Conservation (phyloP, 1,140 invertebrate species). For the Arctopsyche grandis region DNA sequence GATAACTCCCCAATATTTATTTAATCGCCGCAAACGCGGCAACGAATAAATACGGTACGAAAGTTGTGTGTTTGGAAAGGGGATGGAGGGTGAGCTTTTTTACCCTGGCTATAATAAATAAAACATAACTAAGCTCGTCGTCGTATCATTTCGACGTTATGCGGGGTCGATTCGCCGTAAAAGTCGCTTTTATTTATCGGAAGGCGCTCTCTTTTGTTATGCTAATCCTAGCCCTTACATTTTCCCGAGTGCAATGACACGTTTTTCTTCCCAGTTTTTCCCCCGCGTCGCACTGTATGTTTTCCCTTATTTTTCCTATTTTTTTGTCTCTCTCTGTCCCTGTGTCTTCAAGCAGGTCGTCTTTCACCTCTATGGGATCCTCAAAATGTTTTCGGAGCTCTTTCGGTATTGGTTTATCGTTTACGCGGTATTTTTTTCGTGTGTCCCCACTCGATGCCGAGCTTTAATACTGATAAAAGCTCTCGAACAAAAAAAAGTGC, state of each 20-base stretch:
- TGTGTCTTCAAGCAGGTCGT: too few relatives aligned
- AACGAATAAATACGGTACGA: too few relatives aligned
- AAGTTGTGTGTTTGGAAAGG: too few relatives aligned
- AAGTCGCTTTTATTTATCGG: slow-evolving; percentile 28
- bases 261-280: neutral
- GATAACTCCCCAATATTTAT: too few relatives aligned
- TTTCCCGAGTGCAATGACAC: slow-evolving; percentile 7
- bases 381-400: neutral
- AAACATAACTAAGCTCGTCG: slow-evolving; percentile 23
- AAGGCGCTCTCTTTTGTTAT: slow-evolving; percentile 17
- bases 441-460: neutral
- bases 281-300: too few relatives aligned
- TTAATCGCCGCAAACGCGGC: too few relatives aligned
- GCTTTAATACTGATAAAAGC: slow-evolving; percentile 7
- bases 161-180: slow-evolving; percentile 15
- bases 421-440: neutral
- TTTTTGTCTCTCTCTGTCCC: too few relatives aligned
- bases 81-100: too few relatives aligned
- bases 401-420: neutral
- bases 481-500: neutral
- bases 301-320: too few relatives aligned
- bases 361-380: neutral
- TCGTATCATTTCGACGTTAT: slow-evolving; percentile 24
- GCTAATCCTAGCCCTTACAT: slow-evolving; percentile 10
- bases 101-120: neutral